These are phyloP conservation scores for Grammomys dolichurus DNA, from an alignment of 2,113 vertebrate genomes.

Conservation along the genomic window DNA sequence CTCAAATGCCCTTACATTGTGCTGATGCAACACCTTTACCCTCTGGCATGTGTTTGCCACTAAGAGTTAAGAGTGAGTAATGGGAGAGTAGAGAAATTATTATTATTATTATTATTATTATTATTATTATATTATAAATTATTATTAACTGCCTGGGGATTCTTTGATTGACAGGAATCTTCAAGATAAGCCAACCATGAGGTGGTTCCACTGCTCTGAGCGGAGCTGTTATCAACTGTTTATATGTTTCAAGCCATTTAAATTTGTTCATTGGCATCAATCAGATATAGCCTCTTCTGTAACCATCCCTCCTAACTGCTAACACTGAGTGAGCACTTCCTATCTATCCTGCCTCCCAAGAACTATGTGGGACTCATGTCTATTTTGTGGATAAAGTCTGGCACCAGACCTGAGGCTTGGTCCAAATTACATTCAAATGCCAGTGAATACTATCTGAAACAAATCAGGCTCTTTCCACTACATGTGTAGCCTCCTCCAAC, in stretches of 20 bases:
- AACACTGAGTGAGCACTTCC: not conserved
- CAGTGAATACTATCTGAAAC: not conserved
- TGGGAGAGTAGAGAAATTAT: not conserved
- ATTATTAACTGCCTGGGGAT: not conserved
- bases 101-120: too few relatives aligned
- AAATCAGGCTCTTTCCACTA: not conserved
- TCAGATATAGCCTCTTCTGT: not conserved
- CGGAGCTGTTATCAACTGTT: not conserved
- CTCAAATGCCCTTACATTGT: not conserved
- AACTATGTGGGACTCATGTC: not conserved
- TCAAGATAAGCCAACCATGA: not conserved
- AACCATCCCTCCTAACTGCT: not conserved
- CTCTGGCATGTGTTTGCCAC: not conserved
- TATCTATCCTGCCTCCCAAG: not conserved
- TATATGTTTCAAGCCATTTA: not conserved
- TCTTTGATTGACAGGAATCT: not conserved
- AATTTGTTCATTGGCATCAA: not conserved
- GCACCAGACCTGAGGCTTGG: not conserved
- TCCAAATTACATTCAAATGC: not conserved
- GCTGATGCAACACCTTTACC: not conserved
- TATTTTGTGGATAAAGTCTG: not conserved
- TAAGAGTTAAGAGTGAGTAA: not conserved
- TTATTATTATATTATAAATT: too few relatives aligned
- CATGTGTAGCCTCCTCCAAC: not conserved
- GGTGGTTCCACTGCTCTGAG: not conserved